Evolutionary conservation across 2,888 invertebrate species (phyloP).

Genomic region (Machimus rusticus): DNA sequence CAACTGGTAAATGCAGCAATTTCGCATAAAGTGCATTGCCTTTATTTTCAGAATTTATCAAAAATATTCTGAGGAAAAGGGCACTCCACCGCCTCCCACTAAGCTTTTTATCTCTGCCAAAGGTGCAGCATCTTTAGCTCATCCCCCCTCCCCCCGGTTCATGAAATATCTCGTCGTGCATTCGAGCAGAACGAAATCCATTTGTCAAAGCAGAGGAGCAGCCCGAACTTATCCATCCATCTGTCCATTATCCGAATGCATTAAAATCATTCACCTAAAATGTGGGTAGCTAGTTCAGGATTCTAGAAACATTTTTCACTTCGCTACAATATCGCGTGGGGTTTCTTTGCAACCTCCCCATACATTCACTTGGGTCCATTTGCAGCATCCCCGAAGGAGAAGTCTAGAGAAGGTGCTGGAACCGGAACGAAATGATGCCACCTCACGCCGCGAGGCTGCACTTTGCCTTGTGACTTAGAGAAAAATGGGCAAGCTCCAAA

Average conservation of each 20-base stretch:
- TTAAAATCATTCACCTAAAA: constrained; percentile 2
- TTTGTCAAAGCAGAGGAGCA: neutral
- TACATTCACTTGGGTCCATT: neutral
- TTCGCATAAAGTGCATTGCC: neutral
- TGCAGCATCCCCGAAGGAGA: neutral
- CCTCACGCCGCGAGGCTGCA: neutral
- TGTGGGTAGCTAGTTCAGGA: neutral
- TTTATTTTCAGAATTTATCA: neutral
- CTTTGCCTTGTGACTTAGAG: neutral
- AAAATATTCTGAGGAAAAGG: neutral
- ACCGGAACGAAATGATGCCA: neutral
- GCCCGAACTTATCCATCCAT: neutral
- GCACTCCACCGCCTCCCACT: neutral
- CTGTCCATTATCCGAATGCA: constrained; percentile 1
- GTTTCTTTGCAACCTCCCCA: neutral
- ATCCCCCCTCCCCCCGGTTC: neutral
- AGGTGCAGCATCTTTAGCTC: neutral
- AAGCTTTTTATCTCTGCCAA: neutral
- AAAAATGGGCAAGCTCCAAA: neutral
- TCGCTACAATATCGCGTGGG: neutral
- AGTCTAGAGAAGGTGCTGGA: neutral
- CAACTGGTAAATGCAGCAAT: neutral
- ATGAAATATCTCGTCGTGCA: neutral
- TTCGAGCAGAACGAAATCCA: neutral
- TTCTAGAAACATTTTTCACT: neutral